Evolutionary conservation across 1,140 invertebrate genomes (phyloP), one percentile per base, ranked within the genome.

Genomic region (Plutomurus gul): DNA sequence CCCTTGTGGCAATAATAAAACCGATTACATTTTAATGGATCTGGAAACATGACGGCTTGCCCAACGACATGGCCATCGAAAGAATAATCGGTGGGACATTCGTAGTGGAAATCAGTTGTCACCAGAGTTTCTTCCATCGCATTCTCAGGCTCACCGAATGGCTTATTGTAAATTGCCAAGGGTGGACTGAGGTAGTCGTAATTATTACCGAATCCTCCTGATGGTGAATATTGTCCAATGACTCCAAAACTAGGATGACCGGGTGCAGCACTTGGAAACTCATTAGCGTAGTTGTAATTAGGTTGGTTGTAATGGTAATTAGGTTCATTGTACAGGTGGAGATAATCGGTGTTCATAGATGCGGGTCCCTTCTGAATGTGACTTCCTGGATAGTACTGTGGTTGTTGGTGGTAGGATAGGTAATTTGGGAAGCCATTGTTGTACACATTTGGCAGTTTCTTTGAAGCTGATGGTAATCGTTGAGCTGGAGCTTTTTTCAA

Each of bases 1-100:
- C 30, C 30, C 30, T n/a, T 65, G 8, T 65, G 56, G n/a, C 56
- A 65, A n/a, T 65, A 65, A 65, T 65, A 65, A n/a, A 65, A 65
- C 1, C 56, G 56, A 65, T 65, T n/a, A 7, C 56, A 65, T 36
- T n/a, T 65, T 3, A 27, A 33, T n/a, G 56, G 56, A n/a, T 65
- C 56, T 0, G 56, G 56, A n/a, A 7, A 65, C n/a, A 65, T 65
- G n/a, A 6, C n/a, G 13, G 56, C 56, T 27, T 65, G 56, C 1
- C 56, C 56, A 4, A 65, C 56, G 36, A 65, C 30, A 33, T 65
- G 56, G 8, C 56, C n/a, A 13, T 36, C n/a, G 13, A 25, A 25
- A 7, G 56, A 65, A 1, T n/a, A 33, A 36, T 65, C 56, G 0
- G 36, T 2, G 16, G 56, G 56, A n/a, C 56, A 65, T 36, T 65